Percentiles rank a stretch among this genome's conserved stretches.
Evolutionary conservation across 2,113 vertebrate genomes (phyloP).

Genomic region (Cinclus cinclus): DNA sequence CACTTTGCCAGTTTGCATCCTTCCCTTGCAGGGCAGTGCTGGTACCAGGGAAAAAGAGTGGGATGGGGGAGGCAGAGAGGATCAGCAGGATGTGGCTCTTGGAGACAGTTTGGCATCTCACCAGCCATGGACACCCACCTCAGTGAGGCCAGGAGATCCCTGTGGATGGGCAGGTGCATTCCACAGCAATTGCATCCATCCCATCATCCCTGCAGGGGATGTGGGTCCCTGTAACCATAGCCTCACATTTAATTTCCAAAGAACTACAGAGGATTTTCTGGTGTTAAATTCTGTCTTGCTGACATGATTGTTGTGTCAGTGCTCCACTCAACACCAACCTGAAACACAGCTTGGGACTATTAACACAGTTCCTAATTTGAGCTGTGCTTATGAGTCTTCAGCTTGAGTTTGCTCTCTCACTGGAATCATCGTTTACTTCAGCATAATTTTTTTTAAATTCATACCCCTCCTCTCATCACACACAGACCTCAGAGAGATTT

Average conservation of each 20-base stretch:
- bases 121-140: background rate
- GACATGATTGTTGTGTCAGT: background rate
- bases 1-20: background rate
- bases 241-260: background rate
- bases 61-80: background rate
- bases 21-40: background rate
- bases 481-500: slow-evolving; percentile 2
- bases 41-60: background rate
- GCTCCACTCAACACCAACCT: background rate
- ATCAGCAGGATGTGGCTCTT: background rate
- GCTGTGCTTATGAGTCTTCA: slow-evolving; percentile 17
- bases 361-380: background rate
- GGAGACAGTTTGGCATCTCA: background rate
- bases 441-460: background rate
- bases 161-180: background rate
- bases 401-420: background rate
- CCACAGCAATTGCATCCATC: background rate
- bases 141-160: background rate
- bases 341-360: background rate
- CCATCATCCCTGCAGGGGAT: background rate
- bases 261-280: background rate
- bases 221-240: background rate
- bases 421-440: background rate
- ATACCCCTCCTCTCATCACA: background rate
- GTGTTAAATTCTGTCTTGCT: background rate